These are phyloP conservation scores for Hyposoter didymator DNA, from an alignment of 2,888 invertebrate genomes.

Conservation along the genomic window DNA sequence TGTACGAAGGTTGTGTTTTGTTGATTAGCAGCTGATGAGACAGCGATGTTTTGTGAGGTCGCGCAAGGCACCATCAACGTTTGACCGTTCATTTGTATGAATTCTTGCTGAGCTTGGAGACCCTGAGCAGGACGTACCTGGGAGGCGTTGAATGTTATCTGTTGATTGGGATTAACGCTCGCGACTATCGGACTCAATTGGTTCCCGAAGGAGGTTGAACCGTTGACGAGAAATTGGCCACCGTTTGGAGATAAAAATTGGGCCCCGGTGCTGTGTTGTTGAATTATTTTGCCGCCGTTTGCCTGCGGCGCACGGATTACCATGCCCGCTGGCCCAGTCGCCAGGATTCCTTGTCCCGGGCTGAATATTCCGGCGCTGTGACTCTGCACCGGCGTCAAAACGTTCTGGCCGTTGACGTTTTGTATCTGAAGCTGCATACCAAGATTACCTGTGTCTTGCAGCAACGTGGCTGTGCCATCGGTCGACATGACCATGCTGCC, in stretches of 20 bases:
- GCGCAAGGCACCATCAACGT: constrained; percentile 90
- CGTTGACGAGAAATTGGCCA: constrained; percentile 91
- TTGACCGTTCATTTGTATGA: constrained; percentile 90
- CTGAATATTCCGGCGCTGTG: constrained; percentile 87
- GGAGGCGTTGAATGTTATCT: constrained; percentile 87
- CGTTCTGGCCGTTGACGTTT: constrained; percentile 92
- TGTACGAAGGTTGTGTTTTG: constrained; percentile 91
- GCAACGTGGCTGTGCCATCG: constrained; percentile 90
- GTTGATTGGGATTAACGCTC: constrained; percentile 89
- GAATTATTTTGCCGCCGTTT: constrained; percentile 89
- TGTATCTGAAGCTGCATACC: constrained; percentile 92
- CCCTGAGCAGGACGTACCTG: constrained; percentile 82
- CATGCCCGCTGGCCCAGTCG: constrained; percentile 90
- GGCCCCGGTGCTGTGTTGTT: constrained; percentile 88
- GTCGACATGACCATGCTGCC: constrained; percentile 94
- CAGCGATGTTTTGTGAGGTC: constrained; percentile 85
- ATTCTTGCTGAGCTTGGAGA: constrained; percentile 88
- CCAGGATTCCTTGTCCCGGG: constrained; percentile 88
- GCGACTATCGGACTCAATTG: constrained; percentile 92
- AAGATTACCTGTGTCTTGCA: constrained; percentile 88
- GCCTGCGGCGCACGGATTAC: constrained; percentile 90
- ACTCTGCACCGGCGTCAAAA: constrained; percentile 89
- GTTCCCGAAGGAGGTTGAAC: constrained; percentile 88
- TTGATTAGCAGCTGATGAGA: constrained; percentile 86
- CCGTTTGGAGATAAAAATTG: constrained; percentile 89